These are phyloP conservation scores for Cantharis rufa DNA, from an alignment of 2,888 invertebrate genomes.

Conservation along the genomic window DNA sequence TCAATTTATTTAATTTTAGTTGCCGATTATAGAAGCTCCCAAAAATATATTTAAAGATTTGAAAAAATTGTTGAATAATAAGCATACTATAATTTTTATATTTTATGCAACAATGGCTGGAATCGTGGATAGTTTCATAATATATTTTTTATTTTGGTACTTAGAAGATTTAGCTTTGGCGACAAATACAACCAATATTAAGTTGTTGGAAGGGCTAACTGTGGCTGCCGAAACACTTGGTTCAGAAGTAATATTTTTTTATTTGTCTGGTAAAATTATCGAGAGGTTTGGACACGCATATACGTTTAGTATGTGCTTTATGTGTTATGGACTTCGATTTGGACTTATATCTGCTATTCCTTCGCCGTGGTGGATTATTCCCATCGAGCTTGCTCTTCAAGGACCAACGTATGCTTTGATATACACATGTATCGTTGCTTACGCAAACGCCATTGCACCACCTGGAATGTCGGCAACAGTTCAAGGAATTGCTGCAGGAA, in stretches of 20 bases:
- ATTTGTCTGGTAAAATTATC: constrained; percentile 76
- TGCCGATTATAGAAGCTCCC: constrained; percentile 71
- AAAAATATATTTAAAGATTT: constrained; percentile 72
- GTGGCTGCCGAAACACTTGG: constrained; percentile 79
- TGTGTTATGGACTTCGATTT: constrained; percentile 76
- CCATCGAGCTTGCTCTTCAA: constrained; percentile 79
- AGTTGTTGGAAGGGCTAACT: constrained; percentile 78
- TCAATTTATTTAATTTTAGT: constrained; percentile 53
- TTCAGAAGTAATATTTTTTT: constrained; percentile 79
- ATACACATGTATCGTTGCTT: constrained; percentile 78
- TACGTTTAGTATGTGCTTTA: constrained; percentile 76
- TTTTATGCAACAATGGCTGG: constrained; percentile 76
- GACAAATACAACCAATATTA: constrained; percentile 68
- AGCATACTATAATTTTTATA: constrained; percentile 70
- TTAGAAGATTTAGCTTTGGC: constrained; percentile 73
- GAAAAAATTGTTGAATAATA: constrained; percentile 64
- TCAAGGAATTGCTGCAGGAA: constrained; percentile 84
- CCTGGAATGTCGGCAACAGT: constrained; percentile 78
- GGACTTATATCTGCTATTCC: constrained; percentile 75
- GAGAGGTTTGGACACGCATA: constrained; percentile 77
- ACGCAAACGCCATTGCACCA: constrained; percentile 61
- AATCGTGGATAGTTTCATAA: constrained; percentile 77
- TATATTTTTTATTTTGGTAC: constrained; percentile 84
- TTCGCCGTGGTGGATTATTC: constrained; percentile 82
- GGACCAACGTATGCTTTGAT: constrained; percentile 87